Percentiles rank a stretch among this genome's conserved stretches.
Evolutionary conservation across 2,888 invertebrate genomes (phyloP).

Genomic region (Caenorhabditis angaria): DNA sequence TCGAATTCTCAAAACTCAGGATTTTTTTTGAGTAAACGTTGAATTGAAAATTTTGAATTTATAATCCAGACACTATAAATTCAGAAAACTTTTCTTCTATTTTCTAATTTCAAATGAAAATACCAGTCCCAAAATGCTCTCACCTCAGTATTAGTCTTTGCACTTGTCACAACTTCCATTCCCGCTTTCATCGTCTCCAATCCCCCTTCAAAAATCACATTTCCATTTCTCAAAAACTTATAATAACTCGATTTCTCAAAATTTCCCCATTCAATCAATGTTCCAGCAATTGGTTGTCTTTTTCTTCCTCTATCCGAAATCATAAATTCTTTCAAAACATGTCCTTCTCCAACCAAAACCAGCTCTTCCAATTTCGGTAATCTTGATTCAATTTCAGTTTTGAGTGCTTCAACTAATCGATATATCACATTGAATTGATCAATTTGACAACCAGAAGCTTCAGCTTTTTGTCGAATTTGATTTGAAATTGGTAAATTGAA

Average conservation of each 20-base stretch:
- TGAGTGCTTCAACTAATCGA: constrained; percentile 85
- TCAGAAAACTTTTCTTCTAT: too few species aligned
- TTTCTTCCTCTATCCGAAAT: constrained; percentile 79
- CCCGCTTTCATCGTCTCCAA: constrained; percentile 68
- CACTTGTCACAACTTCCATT: constrained; percentile 54
- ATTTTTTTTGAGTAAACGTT: too few species aligned
- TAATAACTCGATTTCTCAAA: constrained; percentile 59
- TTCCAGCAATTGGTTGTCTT: constrained; percentile 76
- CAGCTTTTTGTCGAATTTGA: constrained; percentile 75
- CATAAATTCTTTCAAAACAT: constrained; percentile 76
- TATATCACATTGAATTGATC: constrained; percentile 89
- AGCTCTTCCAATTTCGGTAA: constrained; percentile 82
- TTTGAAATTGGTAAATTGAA: constrained; percentile 81
- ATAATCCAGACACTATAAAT: too few species aligned
- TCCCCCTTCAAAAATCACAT: constrained; percentile 61
- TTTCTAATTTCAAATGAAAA: background rate
- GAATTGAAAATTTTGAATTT: too few species aligned
- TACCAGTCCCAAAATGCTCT: too few species aligned
- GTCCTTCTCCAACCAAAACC: constrained; percentile 80
- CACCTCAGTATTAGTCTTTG: constrained; percentile 59
- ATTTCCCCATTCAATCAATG: constrained; percentile 67
- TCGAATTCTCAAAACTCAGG: too few species aligned
- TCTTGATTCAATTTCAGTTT: constrained; percentile 80
- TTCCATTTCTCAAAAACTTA: constrained; percentile 53
- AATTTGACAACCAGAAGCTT: constrained; percentile 77